These are phyloP conservation scores for Euwallacea fornicatus DNA, from an alignment of 1,140 invertebrate genomes.

Conservation along the genomic window DNA sequence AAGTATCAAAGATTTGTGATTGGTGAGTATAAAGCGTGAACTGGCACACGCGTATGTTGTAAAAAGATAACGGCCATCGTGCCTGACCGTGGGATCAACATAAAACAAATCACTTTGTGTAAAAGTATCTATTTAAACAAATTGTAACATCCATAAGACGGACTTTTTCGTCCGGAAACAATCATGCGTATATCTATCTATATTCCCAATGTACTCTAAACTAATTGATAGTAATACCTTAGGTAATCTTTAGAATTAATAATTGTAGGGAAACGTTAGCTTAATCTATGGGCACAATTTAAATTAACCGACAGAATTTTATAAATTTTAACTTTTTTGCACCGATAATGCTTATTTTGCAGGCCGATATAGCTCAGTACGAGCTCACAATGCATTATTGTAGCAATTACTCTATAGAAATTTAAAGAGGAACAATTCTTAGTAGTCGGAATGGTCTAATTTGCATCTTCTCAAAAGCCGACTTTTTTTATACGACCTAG, in stretches of 20 bases:
- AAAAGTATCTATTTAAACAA: conserved; percentile 49
- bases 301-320: conserved; percentile 44
- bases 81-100: conserved; percentile 55
- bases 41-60: conserved; percentile 47
- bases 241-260: conserved; percentile 49
- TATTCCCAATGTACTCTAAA: conserved; percentile 49
- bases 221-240: conserved; percentile 50
- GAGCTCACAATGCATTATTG: neutral
- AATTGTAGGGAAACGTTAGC: conserved; percentile 49
- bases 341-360: conserved; percentile 22
- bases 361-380: too few relatives aligned
- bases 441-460: too few relatives aligned
- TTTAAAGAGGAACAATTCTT: too few relatives aligned
- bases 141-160: conserved; percentile 42
- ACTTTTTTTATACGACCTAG: too few relatives aligned
- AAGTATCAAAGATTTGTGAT: conserved; percentile 45
- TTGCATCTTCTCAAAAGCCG: too few relatives aligned
- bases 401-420: too few relatives aligned
- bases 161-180: conserved; percentile 8
- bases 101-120: conserved; percentile 51
- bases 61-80: conserved; percentile 48
- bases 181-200: conserved; percentile 51
- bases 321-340: conserved; percentile 41
- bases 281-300: conserved; percentile 56
- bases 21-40: conserved; percentile 47